Conservation (phyloP, 1,140 invertebrate species). For the Pectinophora gossypiella region DNA sequence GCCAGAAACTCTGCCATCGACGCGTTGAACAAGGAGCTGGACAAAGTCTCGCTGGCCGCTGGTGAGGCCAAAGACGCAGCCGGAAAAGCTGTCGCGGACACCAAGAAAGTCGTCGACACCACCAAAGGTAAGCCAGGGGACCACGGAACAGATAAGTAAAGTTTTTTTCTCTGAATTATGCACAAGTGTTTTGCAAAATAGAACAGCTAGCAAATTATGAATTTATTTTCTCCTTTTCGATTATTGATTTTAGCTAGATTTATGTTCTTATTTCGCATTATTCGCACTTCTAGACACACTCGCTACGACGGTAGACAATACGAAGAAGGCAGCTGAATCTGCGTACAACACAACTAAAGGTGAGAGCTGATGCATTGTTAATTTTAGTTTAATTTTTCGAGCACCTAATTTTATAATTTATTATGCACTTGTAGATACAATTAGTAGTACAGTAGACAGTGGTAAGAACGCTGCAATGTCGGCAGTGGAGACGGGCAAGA, state of each 20-base stretch:
- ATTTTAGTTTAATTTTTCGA: background rate
- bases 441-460: constrained; percentile 33
- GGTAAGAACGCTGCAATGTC: constrained; percentile 40
- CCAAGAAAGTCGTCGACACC: constrained; percentile 67
- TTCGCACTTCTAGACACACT: constrained; percentile 49
- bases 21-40: constrained; percentile 64
- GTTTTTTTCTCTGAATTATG: no score
- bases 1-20: constrained; percentile 59
- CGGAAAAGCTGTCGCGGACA: constrained; percentile 61
- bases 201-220: no score
- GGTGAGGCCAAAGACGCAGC: constrained; percentile 66
- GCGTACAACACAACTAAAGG: constrained; percentile 50
- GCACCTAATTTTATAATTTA: constrained; percentile 8
- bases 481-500: constrained; percentile 34
- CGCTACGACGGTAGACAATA: constrained; percentile 55
- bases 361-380: constrained; percentile 12
- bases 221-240: no score
- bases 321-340: constrained; percentile 57
- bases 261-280: constrained; percentile 21
- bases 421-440: constrained; percentile 8
- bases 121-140: constrained; percentile 64
- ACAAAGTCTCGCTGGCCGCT: constrained; percentile 64
- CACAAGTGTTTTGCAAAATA: no score
- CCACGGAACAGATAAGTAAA: no score
- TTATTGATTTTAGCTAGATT: background rate